phyloP scores from a whole-genome alignment of 2,113 vertebrate genomes.

The Elachura formosa region DNA sequence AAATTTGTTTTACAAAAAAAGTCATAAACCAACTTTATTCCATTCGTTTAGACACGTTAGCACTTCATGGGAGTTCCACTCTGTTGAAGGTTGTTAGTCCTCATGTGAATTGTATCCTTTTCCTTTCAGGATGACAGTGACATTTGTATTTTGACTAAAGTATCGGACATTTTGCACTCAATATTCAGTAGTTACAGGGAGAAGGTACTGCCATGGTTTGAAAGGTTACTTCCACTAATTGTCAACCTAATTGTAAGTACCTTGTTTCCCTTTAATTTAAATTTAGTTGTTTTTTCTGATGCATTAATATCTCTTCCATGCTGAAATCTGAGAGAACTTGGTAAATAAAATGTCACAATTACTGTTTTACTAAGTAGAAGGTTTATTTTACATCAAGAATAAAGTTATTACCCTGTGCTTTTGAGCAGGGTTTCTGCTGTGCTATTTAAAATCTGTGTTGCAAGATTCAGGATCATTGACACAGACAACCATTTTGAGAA shows the following conservation, averaged over 20 bases:
- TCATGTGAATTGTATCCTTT: background rate
- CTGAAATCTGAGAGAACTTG: background rate
- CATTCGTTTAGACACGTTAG: background rate
- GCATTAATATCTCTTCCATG: background rate
- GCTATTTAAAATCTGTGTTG: background rate
- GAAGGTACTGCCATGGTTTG: conserved; percentile 95
- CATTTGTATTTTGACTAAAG: conserved; percentile 97
- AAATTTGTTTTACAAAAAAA: background rate
- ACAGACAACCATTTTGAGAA: background rate
- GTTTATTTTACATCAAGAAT: background rate
- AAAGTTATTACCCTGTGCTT: background rate
- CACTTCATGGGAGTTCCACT: background rate
- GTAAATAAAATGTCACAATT: background rate
- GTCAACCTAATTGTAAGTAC: conserved; percentile 93
- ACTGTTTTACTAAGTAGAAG: background rate
- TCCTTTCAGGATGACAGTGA: conserved; percentile 91
- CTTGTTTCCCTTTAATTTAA: background rate
- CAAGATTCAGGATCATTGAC: background rate
- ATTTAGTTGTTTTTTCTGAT: background rate
- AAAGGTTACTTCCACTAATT: conserved; percentile 93
- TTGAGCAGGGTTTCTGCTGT: background rate
- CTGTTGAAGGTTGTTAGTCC: background rate
- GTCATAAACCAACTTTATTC: background rate
- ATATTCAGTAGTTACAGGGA: conserved; percentile 97
- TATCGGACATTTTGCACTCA: conserved; percentile 96